Percentiles rank a stretch among this genome's conserved stretches.
Conservation (phyloP, 1,140 invertebrate species). For the Trichoplusia ni region DNA sequence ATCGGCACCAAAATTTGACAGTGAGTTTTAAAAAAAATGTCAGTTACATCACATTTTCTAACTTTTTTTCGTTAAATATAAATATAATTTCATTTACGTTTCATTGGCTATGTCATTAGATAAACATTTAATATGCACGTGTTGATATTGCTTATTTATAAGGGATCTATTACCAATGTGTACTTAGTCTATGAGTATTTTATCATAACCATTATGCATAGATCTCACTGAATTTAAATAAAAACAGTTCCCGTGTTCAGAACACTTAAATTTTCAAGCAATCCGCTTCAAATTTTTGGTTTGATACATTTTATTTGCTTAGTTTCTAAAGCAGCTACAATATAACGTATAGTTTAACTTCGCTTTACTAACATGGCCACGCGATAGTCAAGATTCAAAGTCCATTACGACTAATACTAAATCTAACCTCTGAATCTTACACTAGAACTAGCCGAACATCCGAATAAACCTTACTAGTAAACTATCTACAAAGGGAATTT, state of each 20-base stretch:
- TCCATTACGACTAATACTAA: slow-evolving; percentile 34
- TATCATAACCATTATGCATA: slow-evolving; percentile 52
- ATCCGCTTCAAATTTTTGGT: slow-evolving; percentile 79
- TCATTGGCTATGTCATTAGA: slow-evolving; percentile 17
- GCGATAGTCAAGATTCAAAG: slow-evolving; percentile 58
- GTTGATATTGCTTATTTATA: not conserved
- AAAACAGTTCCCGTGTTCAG: slow-evolving; percentile 63
- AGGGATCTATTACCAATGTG: slow-evolving; percentile 25
- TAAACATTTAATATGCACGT: slow-evolving; percentile 6
- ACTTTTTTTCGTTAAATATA: not conserved
- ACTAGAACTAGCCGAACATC: slow-evolving; percentile 34
- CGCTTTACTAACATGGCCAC: slow-evolving; percentile 71
- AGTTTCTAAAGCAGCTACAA: slow-evolving; percentile 57
- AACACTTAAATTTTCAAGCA: slow-evolving; percentile 81
- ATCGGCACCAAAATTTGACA: not conserved
- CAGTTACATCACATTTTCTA: not conserved
- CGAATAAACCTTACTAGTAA: slow-evolving; percentile 28
- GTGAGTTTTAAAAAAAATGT: not conserved
- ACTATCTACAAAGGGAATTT: slow-evolving; percentile 50
- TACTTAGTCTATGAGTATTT: slow-evolving; percentile 50
- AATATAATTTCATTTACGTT: not conserved
- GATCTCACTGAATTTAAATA: slow-evolving; percentile 66
- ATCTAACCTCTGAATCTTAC: slow-evolving; percentile 33
- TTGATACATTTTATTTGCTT: slow-evolving; percentile 73
- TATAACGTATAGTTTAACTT: slow-evolving; percentile 50